Percentiles rank a stretch among this genome's conserved stretches.
Conservation (phyloP, 2,888 invertebrate genomes). For the Mimas tiliae region DNA sequence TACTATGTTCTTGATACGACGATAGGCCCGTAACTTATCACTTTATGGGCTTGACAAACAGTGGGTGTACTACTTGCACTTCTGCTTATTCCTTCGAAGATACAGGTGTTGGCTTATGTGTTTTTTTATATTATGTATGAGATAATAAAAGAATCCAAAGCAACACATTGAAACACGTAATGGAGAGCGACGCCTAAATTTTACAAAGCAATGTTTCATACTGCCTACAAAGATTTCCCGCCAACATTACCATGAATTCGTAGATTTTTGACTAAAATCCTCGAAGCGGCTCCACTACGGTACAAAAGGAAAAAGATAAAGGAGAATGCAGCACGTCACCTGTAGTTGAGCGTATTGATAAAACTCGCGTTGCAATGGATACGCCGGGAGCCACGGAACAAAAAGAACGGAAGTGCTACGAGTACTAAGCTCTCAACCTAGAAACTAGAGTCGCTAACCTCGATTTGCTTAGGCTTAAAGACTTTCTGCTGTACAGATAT, state of each 20-base stretch:
- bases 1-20: too few species aligned
- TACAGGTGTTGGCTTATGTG: too few species aligned
- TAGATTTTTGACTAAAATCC: conserved; percentile 7
- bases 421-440: background rate
- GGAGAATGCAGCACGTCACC: background rate
- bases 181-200: background rate
- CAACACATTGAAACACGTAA: background rate
- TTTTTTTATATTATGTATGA: too few species aligned
- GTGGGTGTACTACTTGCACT: too few species aligned
- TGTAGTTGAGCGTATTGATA: conserved; percentile 17
- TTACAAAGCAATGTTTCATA: background rate
- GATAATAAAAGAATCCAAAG: too few species aligned
- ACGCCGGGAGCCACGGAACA: background rate
- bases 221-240: background rate
- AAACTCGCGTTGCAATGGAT: conserved; percentile 10
- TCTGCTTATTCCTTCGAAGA: too few species aligned
- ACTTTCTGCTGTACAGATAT: too few species aligned
- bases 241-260: background rate
- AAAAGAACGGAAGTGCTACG: background rate
- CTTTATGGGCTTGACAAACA: too few species aligned
- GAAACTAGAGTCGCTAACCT: too few species aligned
- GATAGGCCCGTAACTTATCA: too few species aligned
- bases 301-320: background rate
- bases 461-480: too few species aligned
- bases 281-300: background rate